Evolutionary conservation across 2,797 vertebrate genomes (phyloP).

Genomic region (Setipinna tenuifilis): DNA sequence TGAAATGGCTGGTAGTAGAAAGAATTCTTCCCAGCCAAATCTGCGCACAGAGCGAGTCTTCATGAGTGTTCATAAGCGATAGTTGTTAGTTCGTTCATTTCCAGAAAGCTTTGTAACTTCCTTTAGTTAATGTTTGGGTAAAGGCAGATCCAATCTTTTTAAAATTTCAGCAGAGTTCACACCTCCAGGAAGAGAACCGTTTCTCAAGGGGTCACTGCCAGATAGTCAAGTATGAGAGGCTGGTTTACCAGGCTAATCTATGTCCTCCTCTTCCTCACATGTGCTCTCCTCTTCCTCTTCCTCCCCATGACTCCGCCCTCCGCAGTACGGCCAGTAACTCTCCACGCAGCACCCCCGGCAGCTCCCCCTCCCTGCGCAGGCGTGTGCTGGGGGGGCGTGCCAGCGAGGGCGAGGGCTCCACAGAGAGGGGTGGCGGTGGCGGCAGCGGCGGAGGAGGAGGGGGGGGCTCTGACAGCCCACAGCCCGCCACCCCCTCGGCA

Average conservation of each 20-base stretch:
- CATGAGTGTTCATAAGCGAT: too few relatives aligned
- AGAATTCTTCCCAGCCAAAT: too few relatives aligned
- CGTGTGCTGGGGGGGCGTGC: constrained; percentile 79
- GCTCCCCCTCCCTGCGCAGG: constrained; percentile 86
- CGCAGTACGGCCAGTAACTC: constrained; percentile 88
- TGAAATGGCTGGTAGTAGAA: too few relatives aligned
- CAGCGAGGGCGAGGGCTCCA: constrained; percentile 73
- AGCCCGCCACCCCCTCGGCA: constrained; percentile 67
- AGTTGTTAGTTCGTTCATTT: too few relatives aligned
- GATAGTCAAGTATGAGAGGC: too few relatives aligned
- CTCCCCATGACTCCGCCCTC: not conserved
- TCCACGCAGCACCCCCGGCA: constrained; percentile 87
- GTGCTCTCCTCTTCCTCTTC: not conserved
- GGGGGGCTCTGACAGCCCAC: constrained; percentile 68
- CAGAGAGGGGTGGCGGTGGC: constrained; percentile 56
- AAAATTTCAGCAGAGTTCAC: too few relatives aligned
- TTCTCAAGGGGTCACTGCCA: too few relatives aligned
- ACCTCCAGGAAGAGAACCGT: too few relatives aligned
- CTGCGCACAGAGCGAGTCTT: too few relatives aligned
- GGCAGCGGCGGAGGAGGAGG: constrained; percentile 39
- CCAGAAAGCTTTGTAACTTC: too few relatives aligned
- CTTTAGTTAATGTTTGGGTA: too few relatives aligned
- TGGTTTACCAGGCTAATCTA: not conserved
- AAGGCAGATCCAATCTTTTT: too few relatives aligned
- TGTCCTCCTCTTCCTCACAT: not conserved